Evolutionary conservation across 1,140 invertebrate species (phyloP), one percentile per base, ranked within the genome.

Genomic region (Sipha flava): DNA sequence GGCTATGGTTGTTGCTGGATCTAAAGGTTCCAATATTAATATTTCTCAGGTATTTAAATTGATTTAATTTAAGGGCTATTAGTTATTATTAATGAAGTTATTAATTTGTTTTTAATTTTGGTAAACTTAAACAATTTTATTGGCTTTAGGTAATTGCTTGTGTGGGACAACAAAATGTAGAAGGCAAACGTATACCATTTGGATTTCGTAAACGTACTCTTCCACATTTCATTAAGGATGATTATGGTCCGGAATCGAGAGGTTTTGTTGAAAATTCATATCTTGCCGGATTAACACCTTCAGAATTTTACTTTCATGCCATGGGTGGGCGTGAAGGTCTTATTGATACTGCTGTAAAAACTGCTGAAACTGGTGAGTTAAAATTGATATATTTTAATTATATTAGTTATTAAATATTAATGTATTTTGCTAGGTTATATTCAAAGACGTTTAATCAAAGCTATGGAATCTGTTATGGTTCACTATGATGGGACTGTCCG

Each of bases 201-300:
- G 98, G 98, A 43, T 99, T 99, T 85, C 90, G 97, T 57, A 98
- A 99, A 86, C 90, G 98, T 81, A 99, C 98, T 0, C 86, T 99
- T 64, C 98, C 98, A 0, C 98, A 99, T 87, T 99, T 99, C 88
- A 99, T 99, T 84, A 99, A 99, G 86, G 98, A 99, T 86, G 98
- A 99, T 91, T 99, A 99, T 85, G 98, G 98, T 90, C 97, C 98
- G 54, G 97, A 98, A 86, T 97, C 95, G 0, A 93, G 96, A 88
- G 98, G 98, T 37, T 99, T 99, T 87, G 98, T 99, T 79, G 98
- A 99, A 88, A 99, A 99, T 86, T 99, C 98, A 0, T 99, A 99
- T 86, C 92, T 99, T 82, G 97, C 98, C 84, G 98, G 98, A 81
- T 87, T 99, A 82, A 99, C 98, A 0, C 98, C 98, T 0, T 97